Percentiles rank a stretch among this genome's conserved stretches.
Conservation (phyloP, 2,797 vertebrate species). For the Onychomys torridus region DNA sequence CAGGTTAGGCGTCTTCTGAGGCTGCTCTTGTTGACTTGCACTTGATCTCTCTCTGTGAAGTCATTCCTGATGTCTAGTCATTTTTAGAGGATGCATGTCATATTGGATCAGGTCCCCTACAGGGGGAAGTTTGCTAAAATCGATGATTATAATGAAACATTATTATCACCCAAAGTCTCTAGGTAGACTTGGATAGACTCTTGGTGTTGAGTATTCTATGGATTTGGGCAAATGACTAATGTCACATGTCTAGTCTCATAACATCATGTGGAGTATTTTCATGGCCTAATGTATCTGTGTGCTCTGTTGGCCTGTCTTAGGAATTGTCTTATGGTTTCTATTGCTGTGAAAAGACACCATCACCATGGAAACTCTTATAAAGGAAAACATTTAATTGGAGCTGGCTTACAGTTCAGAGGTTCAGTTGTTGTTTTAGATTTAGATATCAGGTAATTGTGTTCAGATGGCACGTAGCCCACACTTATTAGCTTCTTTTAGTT, state of each 20-base stretch:
- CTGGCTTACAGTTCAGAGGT: too few relatives aligned
- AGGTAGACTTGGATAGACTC: neutral
- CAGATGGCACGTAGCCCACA: neutral
- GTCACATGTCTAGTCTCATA: neutral
- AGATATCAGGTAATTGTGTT: neutral
- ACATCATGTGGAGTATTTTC: neutral
- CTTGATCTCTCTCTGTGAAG: neutral
- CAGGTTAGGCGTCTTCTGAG: neutral
- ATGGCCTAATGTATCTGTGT: neutral
- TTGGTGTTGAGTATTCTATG: neutral
- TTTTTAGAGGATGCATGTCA: neutral
- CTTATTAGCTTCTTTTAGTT: neutral
- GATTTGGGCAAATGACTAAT: neutral
- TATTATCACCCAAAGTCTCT: neutral
- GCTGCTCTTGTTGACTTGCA: too few relatives aligned
- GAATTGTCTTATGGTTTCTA: too few relatives aligned
- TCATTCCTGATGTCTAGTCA: neutral
- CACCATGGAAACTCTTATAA: too few relatives aligned
- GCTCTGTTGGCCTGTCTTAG: neutral
- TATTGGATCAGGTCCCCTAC: neutral
- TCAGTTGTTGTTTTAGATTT: neutral
- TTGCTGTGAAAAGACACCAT: too few relatives aligned
- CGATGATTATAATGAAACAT: neutral
- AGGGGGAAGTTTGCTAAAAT: neutral
- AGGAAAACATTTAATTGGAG: too few relatives aligned